Conservation (phyloP, 1,140 invertebrate species). For the Liolophura sinensis region DNA sequence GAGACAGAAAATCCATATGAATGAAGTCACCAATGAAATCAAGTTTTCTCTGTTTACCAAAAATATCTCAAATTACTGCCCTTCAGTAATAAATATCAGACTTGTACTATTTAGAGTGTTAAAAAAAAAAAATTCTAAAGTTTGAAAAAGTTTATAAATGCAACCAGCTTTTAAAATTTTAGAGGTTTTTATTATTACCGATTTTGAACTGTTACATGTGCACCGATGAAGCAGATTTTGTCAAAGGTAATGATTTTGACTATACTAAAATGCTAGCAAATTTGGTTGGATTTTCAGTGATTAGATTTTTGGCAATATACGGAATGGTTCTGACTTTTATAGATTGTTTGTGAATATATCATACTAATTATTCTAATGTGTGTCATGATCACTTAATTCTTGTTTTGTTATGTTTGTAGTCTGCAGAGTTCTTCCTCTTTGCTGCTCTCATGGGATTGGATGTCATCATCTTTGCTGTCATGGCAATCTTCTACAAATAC, state of each 20-base stretch:
- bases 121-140: too few relatives aligned
- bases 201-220: too few relatives aligned
- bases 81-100: too few relatives aligned
- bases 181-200: too few relatives aligned
- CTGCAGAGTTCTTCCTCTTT: conserved; percentile 86
- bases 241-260: background rate
- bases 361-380: background rate
- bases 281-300: too few relatives aligned
- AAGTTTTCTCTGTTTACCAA: too few relatives aligned
- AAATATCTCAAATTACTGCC: too few relatives aligned
- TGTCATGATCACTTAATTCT: background rate
- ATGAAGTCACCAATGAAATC: too few relatives aligned
- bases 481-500: conserved; percentile 68
- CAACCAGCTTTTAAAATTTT: too few relatives aligned
- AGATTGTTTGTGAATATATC: background rate
- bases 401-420: conserved; percentile 64
- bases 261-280: background rate
- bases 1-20: too few relatives aligned
- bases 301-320: background rate
- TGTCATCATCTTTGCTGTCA: conserved; percentile 77
- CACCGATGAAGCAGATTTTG: background rate
- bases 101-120: too few relatives aligned
- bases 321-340: background rate
- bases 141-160: too few relatives aligned
- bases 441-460: conserved; percentile 81